Evolutionary conservation across 2,888 invertebrate genomes (phyloP), one percentile per base, ranked within the genome.

Genomic region (Lasioglossum pauxillum): DNA sequence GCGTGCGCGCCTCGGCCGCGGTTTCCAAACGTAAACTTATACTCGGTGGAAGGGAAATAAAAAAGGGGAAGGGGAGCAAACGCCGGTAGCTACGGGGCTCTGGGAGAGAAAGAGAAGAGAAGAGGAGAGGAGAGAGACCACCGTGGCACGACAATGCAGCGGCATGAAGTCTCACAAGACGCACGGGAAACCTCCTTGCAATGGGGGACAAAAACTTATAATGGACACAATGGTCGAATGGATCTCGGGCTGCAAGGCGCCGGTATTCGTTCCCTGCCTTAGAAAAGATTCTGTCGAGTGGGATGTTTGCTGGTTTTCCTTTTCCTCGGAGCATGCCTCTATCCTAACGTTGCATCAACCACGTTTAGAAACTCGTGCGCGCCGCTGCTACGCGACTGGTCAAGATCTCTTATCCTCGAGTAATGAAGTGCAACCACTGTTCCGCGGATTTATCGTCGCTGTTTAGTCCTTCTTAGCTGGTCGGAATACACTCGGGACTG

Each of bases 21-120:
- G 93, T 92, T 91, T 91, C 75, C 83, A 92, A 90, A 88, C 88
- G 92, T 93, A 92, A 93, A 93, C 92, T 92, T 92, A 92, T 92
- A 91, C 90, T 88, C 27, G 31, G 75, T 81, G 87, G 90, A 90
- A 89, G 85, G 79, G 78, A 83, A 72, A 83, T 79, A 72, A 72
- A 69, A 44, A 44, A 57, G 67, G 53, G 60, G 49, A 76, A 74
- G 53, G 82, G 74, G 72, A 73, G 67, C 38, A 60, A 60, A 60
- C 60, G 27, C 16, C 27, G 60, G 60, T 60, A 60, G 60, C 60
- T 60, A 27, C 14, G 60, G 27, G 60, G 60, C 27, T 27, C 27
- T 27, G 27, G 5, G 19, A 31, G 1, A 8, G 27, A 69, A 35
- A 46, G 49, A 57, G 79, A 60, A 5, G 76, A 74, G 67, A 46